These are phyloP conservation scores for Avahi laniger DNA, from an alignment of 2,797 vertebrate genomes.

Conservation along the genomic window DNA sequence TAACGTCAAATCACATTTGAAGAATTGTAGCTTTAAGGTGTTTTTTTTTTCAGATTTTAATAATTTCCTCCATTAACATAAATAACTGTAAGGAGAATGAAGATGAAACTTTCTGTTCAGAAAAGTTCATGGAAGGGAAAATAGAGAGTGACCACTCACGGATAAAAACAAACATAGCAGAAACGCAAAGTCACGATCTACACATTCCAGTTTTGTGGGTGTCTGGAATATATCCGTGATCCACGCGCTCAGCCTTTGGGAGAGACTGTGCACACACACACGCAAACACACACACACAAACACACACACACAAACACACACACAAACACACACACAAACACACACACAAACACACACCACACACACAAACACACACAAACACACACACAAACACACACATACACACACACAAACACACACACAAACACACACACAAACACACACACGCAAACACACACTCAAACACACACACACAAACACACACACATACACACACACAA, in stretches of 20 bases:
- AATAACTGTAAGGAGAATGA: neutral
- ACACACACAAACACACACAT: too few relatives aligned
- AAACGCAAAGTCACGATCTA: neutral
- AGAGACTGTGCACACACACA: neutral
- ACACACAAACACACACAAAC: too few relatives aligned
- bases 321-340: too few relatives aligned
- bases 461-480: too few relatives aligned
- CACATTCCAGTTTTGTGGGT: neutral
- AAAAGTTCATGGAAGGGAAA: neutral
- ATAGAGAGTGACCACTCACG: neutral
- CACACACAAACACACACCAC: too few relatives aligned
- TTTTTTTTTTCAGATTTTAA: neutral
- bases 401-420: rapidly evolving
- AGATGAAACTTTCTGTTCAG: neutral
- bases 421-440: neutral
- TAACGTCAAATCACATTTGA: neutral
- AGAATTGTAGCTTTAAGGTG: neutral
- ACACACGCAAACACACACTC: too few relatives aligned
- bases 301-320: too few relatives aligned
- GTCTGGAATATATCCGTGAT: neutral
- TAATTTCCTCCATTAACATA: neutral
- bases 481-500: too few relatives aligned
- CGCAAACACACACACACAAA: rapidly evolving
- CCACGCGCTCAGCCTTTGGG: neutral
- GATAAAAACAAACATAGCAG: neutral